Evolutionary conservation across 2,888 invertebrate species (phyloP).

Genomic region (Athripsodes cinereus): DNA sequence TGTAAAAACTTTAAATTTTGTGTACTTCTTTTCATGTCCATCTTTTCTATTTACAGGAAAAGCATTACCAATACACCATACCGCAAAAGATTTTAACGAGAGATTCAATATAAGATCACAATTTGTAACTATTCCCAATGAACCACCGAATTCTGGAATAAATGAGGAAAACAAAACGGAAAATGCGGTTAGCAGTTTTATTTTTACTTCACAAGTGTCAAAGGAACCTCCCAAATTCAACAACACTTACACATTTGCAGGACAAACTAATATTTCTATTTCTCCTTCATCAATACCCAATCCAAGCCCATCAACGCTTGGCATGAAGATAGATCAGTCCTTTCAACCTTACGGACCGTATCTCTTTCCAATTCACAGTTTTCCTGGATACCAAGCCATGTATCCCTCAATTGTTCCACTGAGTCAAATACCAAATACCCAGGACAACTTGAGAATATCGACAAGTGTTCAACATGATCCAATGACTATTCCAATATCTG

Average conservation of each 20-base stretch:
- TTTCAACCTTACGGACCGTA: constrained; percentile 40
- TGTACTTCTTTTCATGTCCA: too few species aligned
- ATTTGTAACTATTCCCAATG: neutral
- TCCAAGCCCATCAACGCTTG: constrained; percentile 42
- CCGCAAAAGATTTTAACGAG: neutral
- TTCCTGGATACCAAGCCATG: constrained; percentile 46
- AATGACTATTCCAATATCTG: neutral
- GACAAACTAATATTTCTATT: constrained; percentile 32
- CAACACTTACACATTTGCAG: constrained; percentile 6
- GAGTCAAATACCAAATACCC: neutral
- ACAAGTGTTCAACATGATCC: neutral
- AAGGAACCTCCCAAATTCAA: neutral
- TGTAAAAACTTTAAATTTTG: too few species aligned
- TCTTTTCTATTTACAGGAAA: neutral
- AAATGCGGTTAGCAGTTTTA: neutral
- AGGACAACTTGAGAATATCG: neutral
- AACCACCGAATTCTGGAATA: neutral
- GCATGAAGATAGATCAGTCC: constrained; percentile 34
- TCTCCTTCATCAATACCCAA: constrained; percentile 48
- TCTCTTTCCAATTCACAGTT: constrained; percentile 44
- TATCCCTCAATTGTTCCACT: constrained; percentile 30
- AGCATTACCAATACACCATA: neutral
- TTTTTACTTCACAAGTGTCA: constrained; percentile 1
- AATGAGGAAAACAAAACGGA: neutral
- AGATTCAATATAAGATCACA: neutral